Evolutionary conservation across 2,797 vertebrate species (phyloP), one percentile per base, ranked within the genome.

Genomic region (Myioborus melanocephalus): DNA sequence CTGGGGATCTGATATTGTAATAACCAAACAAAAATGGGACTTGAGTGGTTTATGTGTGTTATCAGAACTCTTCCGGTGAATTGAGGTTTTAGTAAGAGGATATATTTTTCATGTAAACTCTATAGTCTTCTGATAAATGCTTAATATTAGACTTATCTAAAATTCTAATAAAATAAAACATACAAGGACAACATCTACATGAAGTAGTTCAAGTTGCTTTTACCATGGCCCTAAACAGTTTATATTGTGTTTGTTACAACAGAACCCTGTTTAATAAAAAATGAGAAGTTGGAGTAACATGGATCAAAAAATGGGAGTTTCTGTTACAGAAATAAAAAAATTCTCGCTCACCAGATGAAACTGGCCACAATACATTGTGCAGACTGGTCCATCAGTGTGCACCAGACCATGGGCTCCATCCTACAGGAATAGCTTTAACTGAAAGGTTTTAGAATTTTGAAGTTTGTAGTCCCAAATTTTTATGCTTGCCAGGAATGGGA

Each of bases 111-210:
- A 90, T 84, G 77, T 82, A 90, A 88, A 83, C 79, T 32, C 24
- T 56, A 76, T 26, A 86, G 87, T 78, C 52, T 81, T 91, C 76
- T 88, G 89, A 93, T 88, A 94, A 94, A 86, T 83, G 72, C 73
- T 88, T 90, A 94, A 82, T 93, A 93, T 88, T 86, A 93, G 96
- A 86, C 41, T 92, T 92, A 93, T 57, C 87, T 97, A 87, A 95
- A 91, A 92, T 91, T 88, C 59, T 79, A 86, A 86, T 76, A 86
- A 89, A 90, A 94, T 86, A 91, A 92, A 93, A 56, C 22, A 34
- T 77, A 86, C 44, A 77, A 93, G 75, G 83, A 89, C 82, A 93
- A 91, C 28, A 66, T 46, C 37, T 79, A 86, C 59, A 66, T 53
- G 39, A 94, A 88, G 52, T 28, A 86, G 59, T 87, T 96, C 70